Conservation (phyloP, 2,888 invertebrate species). For the Platerodrilus igneus region DNA sequence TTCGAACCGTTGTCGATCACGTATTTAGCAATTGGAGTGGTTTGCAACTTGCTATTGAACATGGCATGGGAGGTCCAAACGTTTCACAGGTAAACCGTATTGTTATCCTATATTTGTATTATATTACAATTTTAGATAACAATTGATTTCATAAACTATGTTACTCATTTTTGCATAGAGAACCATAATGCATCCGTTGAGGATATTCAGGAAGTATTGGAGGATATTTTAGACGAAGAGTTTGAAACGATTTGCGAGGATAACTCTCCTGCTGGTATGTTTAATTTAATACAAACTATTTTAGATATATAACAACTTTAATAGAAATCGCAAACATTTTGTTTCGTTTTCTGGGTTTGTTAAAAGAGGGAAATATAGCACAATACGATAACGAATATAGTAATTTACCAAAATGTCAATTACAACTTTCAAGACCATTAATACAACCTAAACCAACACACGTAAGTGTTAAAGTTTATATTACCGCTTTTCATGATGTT, state of each 20-base stretch:
- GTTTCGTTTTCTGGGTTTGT: conserved; percentile 53
- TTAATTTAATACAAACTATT: too few species aligned
- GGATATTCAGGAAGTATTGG: conserved; percentile 60
- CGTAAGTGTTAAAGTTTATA: conserved; percentile 22
- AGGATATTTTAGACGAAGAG: conserved; percentile 69
- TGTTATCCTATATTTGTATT: not conserved
- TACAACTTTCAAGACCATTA: conserved; percentile 56
- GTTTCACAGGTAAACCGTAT: conserved; percentile 60
- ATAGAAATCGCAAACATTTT: conserved; percentile 59
- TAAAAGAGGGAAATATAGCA: conserved; percentile 54
- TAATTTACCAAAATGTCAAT: conserved; percentile 56
- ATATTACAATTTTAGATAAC: conserved; percentile 51
- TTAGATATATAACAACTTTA: too few species aligned
- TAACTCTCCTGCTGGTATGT: conserved; percentile 59
- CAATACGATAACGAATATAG: conserved; percentile 56
- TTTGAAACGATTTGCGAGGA: conserved; percentile 71
- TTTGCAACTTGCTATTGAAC: conserved; percentile 65
- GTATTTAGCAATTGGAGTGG: conserved; percentile 71
- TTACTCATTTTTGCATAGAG: conserved; percentile 57
- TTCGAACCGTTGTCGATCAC: conserved; percentile 59
- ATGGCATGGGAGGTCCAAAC: conserved; percentile 67
- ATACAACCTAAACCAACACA: conserved; percentile 13
- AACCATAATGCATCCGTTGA: conserved; percentile 55
- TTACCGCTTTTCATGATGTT: too few species aligned
- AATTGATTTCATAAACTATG: conserved; percentile 59